These are phyloP conservation scores for Cenopis cana DNA, from an alignment of 2,888 invertebrate species.

Conservation along the genomic window DNA sequence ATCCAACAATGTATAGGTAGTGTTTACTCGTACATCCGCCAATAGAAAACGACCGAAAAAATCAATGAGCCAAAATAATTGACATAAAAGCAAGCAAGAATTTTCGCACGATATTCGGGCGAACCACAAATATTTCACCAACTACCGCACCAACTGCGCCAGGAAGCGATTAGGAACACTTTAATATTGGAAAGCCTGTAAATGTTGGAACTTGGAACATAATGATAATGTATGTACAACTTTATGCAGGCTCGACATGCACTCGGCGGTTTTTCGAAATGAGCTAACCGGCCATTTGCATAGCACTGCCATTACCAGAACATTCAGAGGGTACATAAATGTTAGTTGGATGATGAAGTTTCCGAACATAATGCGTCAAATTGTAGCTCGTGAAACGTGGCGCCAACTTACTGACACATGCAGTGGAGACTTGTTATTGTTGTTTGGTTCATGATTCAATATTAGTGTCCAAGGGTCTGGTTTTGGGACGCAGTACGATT, in stretches of 20 bases:
- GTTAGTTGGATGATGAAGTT: neutral
- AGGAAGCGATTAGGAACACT: too few relatives aligned
- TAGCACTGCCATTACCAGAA: neutral
- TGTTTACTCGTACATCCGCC: too few relatives aligned
- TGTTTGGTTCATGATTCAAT: neutral
- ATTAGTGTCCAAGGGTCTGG: neutral
- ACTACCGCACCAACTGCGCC: too few relatives aligned
- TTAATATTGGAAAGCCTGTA: neutral
- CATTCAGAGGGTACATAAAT: conserved; percentile 3
- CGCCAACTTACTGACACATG: neutral
- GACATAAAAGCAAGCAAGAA: neutral
- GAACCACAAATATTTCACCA: too few relatives aligned
- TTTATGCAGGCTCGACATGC: conserved; percentile 9
- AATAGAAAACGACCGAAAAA: too few relatives aligned
- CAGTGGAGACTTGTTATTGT: neutral
- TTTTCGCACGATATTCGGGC: too few relatives aligned
- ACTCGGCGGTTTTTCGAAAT: neutral
- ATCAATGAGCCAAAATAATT: too few relatives aligned
- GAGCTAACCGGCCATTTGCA: conserved; percentile 9
- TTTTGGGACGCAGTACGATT: neutral
- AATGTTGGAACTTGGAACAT: neutral
- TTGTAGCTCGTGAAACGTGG: neutral
- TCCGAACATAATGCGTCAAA: conserved; percentile 1
- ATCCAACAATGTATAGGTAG: too few relatives aligned
- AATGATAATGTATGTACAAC: neutral